Evolutionary conservation across 2,113 vertebrate species (phyloP).

Genomic region (Pygoscelis adeliae): DNA sequence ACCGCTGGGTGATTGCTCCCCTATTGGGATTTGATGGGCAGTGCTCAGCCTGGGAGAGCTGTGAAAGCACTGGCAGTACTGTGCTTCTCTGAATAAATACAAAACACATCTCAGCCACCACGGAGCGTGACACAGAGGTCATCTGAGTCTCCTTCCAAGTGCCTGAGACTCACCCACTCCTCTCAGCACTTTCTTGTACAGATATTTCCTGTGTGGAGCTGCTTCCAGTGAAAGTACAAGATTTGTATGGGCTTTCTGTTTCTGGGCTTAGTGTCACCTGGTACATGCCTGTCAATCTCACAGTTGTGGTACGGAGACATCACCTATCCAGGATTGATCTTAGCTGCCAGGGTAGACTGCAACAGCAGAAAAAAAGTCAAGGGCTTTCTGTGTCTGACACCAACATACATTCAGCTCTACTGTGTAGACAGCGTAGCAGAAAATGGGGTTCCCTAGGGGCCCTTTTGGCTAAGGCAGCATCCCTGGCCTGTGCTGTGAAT

Average conservation of each 20-base stretch:
- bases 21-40: not conserved
- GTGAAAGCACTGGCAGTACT: not conserved
- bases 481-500: not conserved
- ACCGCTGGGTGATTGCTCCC: not conserved
- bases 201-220: not conserved
- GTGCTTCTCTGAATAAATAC: not conserved
- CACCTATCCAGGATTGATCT: not conserved
- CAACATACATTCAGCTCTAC: not conserved
- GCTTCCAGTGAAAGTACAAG: not conserved
- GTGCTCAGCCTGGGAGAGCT: not conserved
- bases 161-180: not conserved
- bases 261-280: not conserved
- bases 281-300: not conserved
- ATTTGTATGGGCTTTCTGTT: not conserved
- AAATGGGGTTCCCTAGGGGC: not conserved
- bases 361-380: not conserved
- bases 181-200: not conserved
- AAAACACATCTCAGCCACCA: fast-evolving
- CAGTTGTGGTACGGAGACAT: not conserved
- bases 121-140: not conserved
- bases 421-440: not conserved
- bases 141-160: not conserved
- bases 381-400: not conserved
- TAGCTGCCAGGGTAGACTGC: not conserved
- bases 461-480: not conserved